These are phyloP conservation scores for Percopsis transmontana DNA, from an alignment of 2,113 vertebrate genomes.

Conservation along the genomic window DNA sequence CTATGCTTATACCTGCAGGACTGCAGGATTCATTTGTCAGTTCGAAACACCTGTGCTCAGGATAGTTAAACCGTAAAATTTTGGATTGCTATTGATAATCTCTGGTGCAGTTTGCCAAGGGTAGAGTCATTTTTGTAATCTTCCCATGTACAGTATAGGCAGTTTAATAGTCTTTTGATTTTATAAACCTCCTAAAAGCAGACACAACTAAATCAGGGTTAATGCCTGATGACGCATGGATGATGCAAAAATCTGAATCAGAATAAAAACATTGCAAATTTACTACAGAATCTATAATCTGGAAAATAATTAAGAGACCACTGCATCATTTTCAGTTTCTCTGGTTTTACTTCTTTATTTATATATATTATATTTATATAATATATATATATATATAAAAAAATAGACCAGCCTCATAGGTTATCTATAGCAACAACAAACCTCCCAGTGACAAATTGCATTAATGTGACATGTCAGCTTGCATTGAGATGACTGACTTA, in stretches of 20 bases:
- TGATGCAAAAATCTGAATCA: conserved; percentile 10
- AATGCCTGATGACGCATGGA: conserved; percentile 25
- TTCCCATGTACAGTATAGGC: conserved; percentile 54
- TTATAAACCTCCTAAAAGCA: conserved; percentile 42
- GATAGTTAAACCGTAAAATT: conserved; percentile 58
- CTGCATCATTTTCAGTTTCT: too few relatives aligned
- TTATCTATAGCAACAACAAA: too few relatives aligned
- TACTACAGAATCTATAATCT: too few relatives aligned
- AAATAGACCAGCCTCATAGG: too few relatives aligned
- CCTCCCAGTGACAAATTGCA: too few relatives aligned
- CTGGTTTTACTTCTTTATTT: too few relatives aligned
- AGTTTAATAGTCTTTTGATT: conserved; percentile 58
- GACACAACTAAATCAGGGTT: conserved; percentile 19
- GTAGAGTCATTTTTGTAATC: conserved; percentile 69
- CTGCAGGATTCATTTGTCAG: conserved; percentile 32
- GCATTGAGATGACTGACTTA: too few relatives aligned
- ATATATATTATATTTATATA: too few relatives aligned
- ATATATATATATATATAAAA: too few relatives aligned
- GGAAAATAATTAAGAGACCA: too few relatives aligned
- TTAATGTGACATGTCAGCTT: too few relatives aligned
- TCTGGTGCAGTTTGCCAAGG: conserved; percentile 62
- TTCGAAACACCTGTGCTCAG: conserved; percentile 60
- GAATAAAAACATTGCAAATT: background rate
- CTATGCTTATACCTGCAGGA: conserved; percentile 18
- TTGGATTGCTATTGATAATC: conserved; percentile 78